Evolutionary conservation across 2,113 vertebrate species (phyloP), one percentile per base, ranked within the genome.

Genomic region (Mystacornis crossleyi): DNA sequence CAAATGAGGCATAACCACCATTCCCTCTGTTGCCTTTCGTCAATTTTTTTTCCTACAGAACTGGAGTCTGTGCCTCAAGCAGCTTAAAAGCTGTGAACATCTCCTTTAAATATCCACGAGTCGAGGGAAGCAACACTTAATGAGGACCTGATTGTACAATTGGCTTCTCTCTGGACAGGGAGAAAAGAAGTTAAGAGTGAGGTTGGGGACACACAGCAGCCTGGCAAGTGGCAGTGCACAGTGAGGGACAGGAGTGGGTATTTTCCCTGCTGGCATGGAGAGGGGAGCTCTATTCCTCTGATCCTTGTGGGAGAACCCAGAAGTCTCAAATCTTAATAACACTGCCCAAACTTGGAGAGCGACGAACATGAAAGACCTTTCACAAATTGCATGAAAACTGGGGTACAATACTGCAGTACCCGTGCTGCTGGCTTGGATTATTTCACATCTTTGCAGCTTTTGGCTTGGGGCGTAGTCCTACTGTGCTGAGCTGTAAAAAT

Each of bases 211-310:
- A 48, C 21, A 14, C 9, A 53, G 19, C 14, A 48, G 8, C 25
- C 48, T 26, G 50, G 40, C n/a, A 75, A 73, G 50, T 2, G 25
- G 42, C 65, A 87, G 29, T 3, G 1, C 14, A 40, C 14, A 1
- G 0, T 11, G 18, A 16, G 24, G 6, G 38, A 12, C 31, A 57
- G n/a, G 15, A 70, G 10, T 6, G 8, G 25, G 23, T 4, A 12
- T 77, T 75, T 75, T 85, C 25, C 23, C n/a, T 60, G 18, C 53
- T 12, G 16, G 28, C 9, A 60, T 70, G n/a, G 54, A 65, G 9
- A 45, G 3, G 12, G 12, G 4, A 66, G 9, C 2, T 20, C 2
- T 0, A 2, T 60, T 69, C 43, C 24, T 51, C 34, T 8, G 1
- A 26, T 21, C 12, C 45, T 38, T 3, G 1, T 29, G 43, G n/a